Percentiles rank a stretch among this genome's conserved stretches.
These are phyloP conservation scores for Halcyon malimbica DNA, from an alignment of 2,113 vertebrate species.

Conservation along the genomic window DNA sequence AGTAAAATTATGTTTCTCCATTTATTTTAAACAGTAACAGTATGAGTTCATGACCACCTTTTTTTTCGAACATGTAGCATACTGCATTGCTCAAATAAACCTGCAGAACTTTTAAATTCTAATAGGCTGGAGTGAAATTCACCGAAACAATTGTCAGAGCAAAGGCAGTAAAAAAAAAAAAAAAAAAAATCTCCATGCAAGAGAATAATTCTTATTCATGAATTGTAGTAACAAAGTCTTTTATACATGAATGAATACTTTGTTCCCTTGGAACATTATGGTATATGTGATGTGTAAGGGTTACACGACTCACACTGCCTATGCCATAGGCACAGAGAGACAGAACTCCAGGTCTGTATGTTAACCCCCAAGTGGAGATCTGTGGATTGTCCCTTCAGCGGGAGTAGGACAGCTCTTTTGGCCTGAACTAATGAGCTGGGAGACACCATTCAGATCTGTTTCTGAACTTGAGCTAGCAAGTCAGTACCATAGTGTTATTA, in stretches of 20 bases:
- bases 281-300: background rate
- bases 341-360: background rate
- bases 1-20: background rate
- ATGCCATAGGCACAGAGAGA: background rate
- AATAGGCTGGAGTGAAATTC: background rate
- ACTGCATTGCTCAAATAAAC: background rate
- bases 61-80: background rate
- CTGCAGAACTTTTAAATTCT: background rate
- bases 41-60: background rate
- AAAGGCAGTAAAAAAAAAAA: background rate
- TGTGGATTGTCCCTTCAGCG: background rate
- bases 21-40: background rate
- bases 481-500: fast-evolving
- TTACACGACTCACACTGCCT: background rate
- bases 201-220: background rate
- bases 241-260: background rate
- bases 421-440: background rate
- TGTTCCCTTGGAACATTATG: background rate
- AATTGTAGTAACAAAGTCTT: background rate
- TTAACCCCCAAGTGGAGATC: background rate
- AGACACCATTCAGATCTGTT: fast-evolving
- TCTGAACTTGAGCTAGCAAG: background rate
- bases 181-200: background rate
- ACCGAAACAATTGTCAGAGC: background rate
- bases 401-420: background rate